phyloP scores from a whole-genome alignment of 1,140 invertebrate genomes.

The Brachionus manjavacas region DNA sequence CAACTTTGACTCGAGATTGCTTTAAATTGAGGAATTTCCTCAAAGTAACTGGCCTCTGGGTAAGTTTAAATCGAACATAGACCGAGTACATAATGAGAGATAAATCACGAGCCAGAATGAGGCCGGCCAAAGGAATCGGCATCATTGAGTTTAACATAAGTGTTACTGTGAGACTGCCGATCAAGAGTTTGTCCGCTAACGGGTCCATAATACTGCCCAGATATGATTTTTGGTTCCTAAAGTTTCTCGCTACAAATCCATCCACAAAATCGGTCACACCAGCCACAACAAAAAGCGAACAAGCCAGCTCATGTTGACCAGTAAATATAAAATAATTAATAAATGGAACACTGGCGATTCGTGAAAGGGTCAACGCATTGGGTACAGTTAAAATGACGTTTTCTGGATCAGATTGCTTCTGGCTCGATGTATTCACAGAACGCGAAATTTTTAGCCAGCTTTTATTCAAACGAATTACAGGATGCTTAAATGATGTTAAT shows the following conservation, averaged over 20 bases:
- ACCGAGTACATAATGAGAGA: background rate
- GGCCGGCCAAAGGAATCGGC: background rate
- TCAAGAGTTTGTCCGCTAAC: constrained; percentile 38
- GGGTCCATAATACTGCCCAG: constrained; percentile 27
- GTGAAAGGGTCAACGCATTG: constrained; percentile 12
- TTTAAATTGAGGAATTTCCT: constrained; percentile 38
- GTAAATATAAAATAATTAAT: constrained; percentile 34
- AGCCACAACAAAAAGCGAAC: background rate
- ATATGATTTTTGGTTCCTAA: background rate
- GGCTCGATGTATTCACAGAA: background rate
- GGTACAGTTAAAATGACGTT: constrained; percentile 19
- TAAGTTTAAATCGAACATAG: background rate
- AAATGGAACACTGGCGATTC: constrained; percentile 19
- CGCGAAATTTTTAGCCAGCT: background rate
- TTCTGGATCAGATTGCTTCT: background rate
- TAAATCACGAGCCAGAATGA: constrained; percentile 23
- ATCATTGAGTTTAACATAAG: background rate
- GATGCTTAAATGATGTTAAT: background rate
- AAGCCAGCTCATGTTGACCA: constrained; percentile 7
- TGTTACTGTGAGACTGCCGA: constrained; percentile 8
- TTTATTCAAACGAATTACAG: background rate
- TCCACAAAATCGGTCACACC: constrained; percentile 32
- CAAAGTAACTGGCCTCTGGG: background rate
- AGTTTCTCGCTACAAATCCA: constrained; percentile 26
- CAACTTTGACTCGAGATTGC: background rate